Conservation (phyloP, 30 jellyfish, hydroid and myxozoan species). For the Hydractinia echinata region DNA sequence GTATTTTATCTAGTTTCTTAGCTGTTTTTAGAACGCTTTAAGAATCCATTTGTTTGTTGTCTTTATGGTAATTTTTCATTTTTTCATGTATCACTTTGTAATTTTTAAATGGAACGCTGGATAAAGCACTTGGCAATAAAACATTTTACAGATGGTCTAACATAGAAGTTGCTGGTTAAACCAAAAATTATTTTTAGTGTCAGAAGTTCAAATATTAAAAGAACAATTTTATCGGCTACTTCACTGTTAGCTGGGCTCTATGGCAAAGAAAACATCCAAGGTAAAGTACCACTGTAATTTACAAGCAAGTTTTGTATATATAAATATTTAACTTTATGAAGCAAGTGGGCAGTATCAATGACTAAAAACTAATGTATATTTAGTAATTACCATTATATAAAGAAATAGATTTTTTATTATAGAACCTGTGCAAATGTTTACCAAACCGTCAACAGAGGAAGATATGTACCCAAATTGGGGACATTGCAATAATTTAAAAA, state of each 20-base stretch:
- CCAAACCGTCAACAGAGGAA: conserved; percentile 52
- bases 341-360: too few relatives aligned
- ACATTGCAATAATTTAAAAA: conserved; percentile 51
- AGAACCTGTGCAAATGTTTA: conserved; percentile 47
- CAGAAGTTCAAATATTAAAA: conserved; percentile 45
- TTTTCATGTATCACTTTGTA: neutral
- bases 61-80: neutral
- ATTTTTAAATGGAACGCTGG: neutral
- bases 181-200: conserved; percentile 31
- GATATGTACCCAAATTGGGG: conserved; percentile 61
- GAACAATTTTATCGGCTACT: conserved; percentile 65
- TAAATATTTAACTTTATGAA: neutral
- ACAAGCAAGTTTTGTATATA: neutral
- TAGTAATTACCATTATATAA: neutral
- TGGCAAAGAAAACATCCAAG: conserved; percentile 36
- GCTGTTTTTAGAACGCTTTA: neutral
- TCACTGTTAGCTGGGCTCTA: conserved; percentile 71
- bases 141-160: too few relatives aligned
- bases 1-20: neutral
- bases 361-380: neutral
- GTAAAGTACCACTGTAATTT: conserved; percentile 23
- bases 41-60: neutral
- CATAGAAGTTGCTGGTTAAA: neutral
- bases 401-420: neutral
- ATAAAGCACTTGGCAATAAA: too few relatives aligned